These are phyloP conservation scores for Lasiurus cinereus DNA, from an alignment of 2,113 vertebrate genomes.

Conservation along the genomic window DNA sequence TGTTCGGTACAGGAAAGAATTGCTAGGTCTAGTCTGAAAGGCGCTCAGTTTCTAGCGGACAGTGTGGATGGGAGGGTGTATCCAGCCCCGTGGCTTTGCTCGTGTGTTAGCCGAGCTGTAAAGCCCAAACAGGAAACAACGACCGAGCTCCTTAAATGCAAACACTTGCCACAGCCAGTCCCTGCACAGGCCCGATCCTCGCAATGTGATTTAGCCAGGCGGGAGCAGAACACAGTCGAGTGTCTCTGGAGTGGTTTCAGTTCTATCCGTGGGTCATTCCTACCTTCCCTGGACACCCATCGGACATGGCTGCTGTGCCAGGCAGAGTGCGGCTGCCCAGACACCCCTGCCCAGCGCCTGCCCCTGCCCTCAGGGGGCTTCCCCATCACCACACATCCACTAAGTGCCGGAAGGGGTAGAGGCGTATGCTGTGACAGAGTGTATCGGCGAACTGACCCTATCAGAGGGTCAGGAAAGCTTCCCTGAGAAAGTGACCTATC, in stretches of 20 bases:
- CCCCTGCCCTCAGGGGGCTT: constrained; percentile 28
- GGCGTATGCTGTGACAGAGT: neutral
- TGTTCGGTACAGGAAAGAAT: neutral
- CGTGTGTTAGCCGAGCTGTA: constrained; percentile 19
- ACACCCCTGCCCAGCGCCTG: neutral
- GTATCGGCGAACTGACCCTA: constrained; percentile 17
- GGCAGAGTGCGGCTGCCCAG: neutral
- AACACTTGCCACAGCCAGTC: constrained; percentile 40
- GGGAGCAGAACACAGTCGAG: neutral
- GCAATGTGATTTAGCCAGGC: neutral
- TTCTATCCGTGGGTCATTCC: neutral
- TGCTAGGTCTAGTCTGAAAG: neutral
- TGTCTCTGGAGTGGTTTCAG: neutral
- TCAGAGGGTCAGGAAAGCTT: constrained; percentile 54
- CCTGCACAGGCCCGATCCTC: neutral
- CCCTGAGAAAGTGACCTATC: constrained; percentile 79
- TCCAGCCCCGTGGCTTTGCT: constrained; percentile 47
- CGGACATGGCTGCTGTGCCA: neutral
- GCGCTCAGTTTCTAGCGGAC: neutral
- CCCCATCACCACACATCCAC: neutral
- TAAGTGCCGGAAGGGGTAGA: neutral
- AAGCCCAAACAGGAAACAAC: constrained; percentile 71
- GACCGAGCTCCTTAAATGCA: constrained; percentile 44
- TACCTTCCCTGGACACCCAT: neutral
- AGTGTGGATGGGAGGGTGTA: neutral